Conservation (phyloP, 2,113 vertebrate genomes). For the Chionodraco myersi region DNA sequence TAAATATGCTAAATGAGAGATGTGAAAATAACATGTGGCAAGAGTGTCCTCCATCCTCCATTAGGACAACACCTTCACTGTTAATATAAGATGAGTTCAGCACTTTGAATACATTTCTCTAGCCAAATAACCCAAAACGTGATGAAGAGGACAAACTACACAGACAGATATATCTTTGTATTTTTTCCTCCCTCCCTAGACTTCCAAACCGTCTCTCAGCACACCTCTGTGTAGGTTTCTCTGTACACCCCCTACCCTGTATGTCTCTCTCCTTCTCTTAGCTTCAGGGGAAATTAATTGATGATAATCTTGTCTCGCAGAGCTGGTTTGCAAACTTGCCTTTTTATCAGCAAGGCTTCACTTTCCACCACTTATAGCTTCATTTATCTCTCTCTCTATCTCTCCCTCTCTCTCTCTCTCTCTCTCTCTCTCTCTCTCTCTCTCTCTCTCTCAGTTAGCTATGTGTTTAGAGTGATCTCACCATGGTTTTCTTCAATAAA, state of each 20-base stretch:
- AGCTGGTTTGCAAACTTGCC: constrained; percentile 64
- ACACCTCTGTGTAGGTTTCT: constrained; percentile 17
- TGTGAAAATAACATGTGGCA: constrained; percentile 25
- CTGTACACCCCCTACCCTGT: neutral
- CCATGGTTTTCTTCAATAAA: constrained; percentile 59
- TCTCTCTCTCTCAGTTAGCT: constrained; percentile 33
- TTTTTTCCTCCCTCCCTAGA: constrained; percentile 18
- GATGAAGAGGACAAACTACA: constrained; percentile 14
- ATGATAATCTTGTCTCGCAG: constrained; percentile 68
- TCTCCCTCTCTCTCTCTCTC: neutral
- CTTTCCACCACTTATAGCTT: constrained; percentile 62
- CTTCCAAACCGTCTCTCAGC: neutral
- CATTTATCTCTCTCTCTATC: constrained; percentile 42
- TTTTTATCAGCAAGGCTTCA: constrained; percentile 57
- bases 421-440: constrained; percentile 23
- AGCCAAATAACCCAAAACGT: neutral
- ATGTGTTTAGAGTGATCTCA: constrained; percentile 53
- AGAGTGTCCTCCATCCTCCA: constrained; percentile 17
- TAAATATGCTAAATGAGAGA: constrained; percentile 35
- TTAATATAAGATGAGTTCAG: constrained; percentile 27
- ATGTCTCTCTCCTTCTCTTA: constrained; percentile 22
- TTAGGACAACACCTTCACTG: constrained; percentile 4
- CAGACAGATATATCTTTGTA: constrained; percentile 2
- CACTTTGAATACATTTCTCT: neutral
- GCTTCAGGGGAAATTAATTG: constrained; percentile 72